phyloP scores from a whole-genome alignment of 2,797 vertebrate genomes.

The Eutrigla gurnardus region DNA sequence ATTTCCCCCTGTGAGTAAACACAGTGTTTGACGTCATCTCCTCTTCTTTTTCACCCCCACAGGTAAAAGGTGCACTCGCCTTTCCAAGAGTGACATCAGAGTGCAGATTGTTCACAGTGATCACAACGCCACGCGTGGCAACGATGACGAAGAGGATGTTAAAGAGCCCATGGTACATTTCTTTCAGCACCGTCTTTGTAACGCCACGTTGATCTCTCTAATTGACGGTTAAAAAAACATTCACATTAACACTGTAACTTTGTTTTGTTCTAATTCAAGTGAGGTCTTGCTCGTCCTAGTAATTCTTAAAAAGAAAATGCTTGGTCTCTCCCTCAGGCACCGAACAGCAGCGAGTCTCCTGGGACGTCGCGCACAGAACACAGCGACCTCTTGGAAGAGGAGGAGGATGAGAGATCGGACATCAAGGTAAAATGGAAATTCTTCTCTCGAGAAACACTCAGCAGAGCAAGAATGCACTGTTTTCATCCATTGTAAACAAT shows the following conservation, averaged over 20 bases:
- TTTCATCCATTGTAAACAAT: slow-evolving; percentile 12
- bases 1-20: slow-evolving; percentile 4
- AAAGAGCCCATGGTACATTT: slow-evolving; percentile 83
- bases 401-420: slow-evolving; percentile 89
- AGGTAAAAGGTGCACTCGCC: slow-evolving; percentile 87
- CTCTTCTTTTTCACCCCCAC: slow-evolving; percentile 15
- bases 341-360: slow-evolving; percentile 90
- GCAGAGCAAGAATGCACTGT: slow-evolving; percentile 14
- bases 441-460: slow-evolving; percentile 25
- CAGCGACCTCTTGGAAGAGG: slow-evolving; percentile 90
- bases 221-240: slow-evolving; percentile 1
- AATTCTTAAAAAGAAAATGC: slow-evolving; percentile 59
- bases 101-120: slow-evolving; percentile 90
- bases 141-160: slow-evolving; percentile 88
- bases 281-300: slow-evolving; percentile 58
- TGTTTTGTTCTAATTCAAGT: slow-evolving; percentile 47
- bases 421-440: slow-evolving; percentile 83
- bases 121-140: slow-evolving; percentile 86
- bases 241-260: slow-evolving; percentile 24
- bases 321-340: slow-evolving; percentile 82
- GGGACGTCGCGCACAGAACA: slow-evolving; percentile 89
- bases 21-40: background rate
- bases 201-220: slow-evolving; percentile 18
- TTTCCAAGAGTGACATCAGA: slow-evolving; percentile 90
- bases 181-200: slow-evolving; percentile 15